Percentiles rank a stretch among this genome's conserved stretches.
These are phyloP conservation scores for Stramonita haemastoma DNA, from an alignment of 2,888 invertebrate genomes.

Conservation along the genomic window DNA sequence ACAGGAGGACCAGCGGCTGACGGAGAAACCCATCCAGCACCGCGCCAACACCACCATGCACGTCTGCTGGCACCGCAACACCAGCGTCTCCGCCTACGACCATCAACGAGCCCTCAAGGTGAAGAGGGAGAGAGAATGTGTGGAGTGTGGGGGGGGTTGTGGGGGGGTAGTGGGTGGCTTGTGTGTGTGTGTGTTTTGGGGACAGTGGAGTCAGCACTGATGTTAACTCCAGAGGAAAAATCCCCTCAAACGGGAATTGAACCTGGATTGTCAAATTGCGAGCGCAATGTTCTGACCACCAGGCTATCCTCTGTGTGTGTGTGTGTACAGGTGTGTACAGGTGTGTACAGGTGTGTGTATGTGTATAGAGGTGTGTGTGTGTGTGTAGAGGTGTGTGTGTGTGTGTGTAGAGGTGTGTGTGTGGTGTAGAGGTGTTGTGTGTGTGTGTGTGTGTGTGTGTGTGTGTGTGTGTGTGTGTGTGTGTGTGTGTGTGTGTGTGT, in stretches of 20 bases:
- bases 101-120: conserved; percentile 85
- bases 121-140: conserved; percentile 51
- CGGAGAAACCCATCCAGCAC: conserved; percentile 75
- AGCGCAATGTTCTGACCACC: too few relatives aligned
- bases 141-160: background rate
- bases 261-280: too few relatives aligned
- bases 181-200: background rate
- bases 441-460: background rate
- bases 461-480: background rate
- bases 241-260: too few relatives aligned
- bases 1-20: conserved; percentile 50
- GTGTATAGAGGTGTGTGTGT: background rate
- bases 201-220: too few relatives aligned
- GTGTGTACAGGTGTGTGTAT: background rate
- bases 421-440: background rate
- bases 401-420: too few relatives aligned
- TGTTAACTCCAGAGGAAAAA: too few relatives aligned
- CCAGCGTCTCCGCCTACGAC: conserved; percentile 87
- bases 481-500: background rate
- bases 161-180: background rate
- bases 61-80: conserved; percentile 98
- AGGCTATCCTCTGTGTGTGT: background rate
- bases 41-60: conserved; percentile 84
- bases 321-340: too few relatives aligned
- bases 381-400: too few relatives aligned